phyloP scores from a whole-genome alignment of 1,140 invertebrate genomes.

The Littorina saxatilis region DNA sequence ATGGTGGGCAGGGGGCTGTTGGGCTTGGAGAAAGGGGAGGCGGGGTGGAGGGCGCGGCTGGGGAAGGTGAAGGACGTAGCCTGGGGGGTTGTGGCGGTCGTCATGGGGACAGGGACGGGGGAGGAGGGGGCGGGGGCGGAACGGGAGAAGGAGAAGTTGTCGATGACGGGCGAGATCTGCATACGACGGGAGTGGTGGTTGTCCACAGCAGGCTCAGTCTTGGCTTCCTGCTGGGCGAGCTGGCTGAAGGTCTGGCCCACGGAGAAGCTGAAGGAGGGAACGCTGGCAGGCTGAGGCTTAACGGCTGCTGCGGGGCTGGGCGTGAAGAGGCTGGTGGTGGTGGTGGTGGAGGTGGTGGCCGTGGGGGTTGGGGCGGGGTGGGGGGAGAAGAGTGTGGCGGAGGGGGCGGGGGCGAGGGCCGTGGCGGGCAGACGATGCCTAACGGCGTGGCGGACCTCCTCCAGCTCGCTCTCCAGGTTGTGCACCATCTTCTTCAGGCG shows the following conservation, averaged over 20 bases:
- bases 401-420: background rate
- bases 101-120: background rate
- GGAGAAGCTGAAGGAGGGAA: background rate
- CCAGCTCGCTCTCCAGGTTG: conserved; percentile 44
- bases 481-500: conserved; percentile 41
- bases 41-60: background rate
- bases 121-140: background rate
- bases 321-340: background rate
- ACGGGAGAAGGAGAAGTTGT: conserved; percentile 1
- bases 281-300: background rate
- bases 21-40: background rate
- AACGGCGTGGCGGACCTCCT: conserved; percentile 7
- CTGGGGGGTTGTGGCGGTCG: background rate
- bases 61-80: background rate
- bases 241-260: background rate
- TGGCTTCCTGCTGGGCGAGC: background rate
- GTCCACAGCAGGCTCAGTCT: background rate
- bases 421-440: background rate
- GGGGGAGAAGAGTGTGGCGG: background rate
- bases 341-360: conserved; percentile 6
- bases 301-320: too few species aligned
- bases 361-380: background rate
- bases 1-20: background rate
- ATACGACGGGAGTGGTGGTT: background rate
- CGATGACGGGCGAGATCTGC: background rate